Conservation (phyloP, 1,140 invertebrate genomes). For the Pseudoatta argentina region DNA sequence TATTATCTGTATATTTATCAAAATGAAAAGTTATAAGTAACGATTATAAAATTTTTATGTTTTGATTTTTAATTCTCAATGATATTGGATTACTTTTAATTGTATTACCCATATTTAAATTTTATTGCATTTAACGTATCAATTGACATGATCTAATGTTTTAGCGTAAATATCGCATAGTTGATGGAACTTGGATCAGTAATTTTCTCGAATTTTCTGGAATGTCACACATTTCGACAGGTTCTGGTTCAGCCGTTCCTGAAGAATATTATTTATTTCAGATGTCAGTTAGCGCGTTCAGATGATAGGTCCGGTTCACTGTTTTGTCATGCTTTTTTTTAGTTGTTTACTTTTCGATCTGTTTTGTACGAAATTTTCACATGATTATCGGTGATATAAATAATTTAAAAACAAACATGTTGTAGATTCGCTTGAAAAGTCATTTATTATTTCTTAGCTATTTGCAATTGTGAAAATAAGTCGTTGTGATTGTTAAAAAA, state of each 20-base stretch:
- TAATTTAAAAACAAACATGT: not conserved
- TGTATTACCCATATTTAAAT: not conserved
- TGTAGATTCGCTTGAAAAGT: not conserved
- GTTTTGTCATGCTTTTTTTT: constrained; percentile 35
- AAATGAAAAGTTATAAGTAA: not conserved
- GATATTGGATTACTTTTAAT: not conserved
- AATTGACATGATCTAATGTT: constrained; percentile 9
- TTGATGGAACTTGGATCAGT: constrained; percentile 20
- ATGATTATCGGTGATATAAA: not conserved
- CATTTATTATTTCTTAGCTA: constrained; percentile 1
- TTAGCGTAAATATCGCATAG: not conserved
- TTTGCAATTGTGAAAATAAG: not conserved
- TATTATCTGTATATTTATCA: not conserved
- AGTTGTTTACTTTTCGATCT: constrained; percentile 44
- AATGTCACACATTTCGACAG: constrained; percentile 52
- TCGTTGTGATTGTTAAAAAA: too few species aligned
- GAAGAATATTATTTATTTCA: constrained; percentile 67
- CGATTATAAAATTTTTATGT: not conserved
- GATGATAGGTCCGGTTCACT: constrained; percentile 42
- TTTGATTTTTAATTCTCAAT: not conserved
- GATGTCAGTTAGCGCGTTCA: constrained; percentile 51
- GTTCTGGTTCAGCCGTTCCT: constrained; percentile 10
- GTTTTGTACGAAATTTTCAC: constrained; percentile 9
- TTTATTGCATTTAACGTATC: not conserved
- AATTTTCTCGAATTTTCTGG: constrained; percentile 32